These are phyloP conservation scores for Halisarca cf. caerulea DNA, from an alignment of 37 sponge, comb jelly and placozoan genomes.

Conservation along the genomic window DNA sequence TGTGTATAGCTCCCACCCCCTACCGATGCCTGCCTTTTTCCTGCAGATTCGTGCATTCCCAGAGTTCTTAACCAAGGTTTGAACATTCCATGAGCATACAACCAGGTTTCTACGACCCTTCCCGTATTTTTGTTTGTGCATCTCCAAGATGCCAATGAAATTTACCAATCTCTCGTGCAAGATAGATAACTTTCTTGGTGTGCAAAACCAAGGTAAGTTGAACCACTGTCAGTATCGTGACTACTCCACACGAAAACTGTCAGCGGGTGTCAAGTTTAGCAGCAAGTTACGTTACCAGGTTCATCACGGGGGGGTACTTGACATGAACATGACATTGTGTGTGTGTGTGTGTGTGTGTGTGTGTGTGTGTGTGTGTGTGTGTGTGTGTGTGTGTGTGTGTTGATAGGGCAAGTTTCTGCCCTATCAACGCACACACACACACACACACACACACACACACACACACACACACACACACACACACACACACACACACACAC, in stretches of 20 bases:
- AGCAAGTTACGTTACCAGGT: too few species aligned
- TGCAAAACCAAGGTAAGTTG: background rate
- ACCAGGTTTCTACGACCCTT: background rate
- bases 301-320: too few species aligned
- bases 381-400: too few species aligned
- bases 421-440: too few species aligned
- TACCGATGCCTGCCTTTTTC: background rate
- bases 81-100: conserved; percentile 23
- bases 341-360: too few species aligned
- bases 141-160: background rate
- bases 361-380: too few species aligned
- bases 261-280: background rate
- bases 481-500: background rate
- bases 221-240: background rate
- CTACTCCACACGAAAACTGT: background rate
- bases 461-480: background rate
- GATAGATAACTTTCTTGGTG: background rate
- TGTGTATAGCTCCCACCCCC: background rate
- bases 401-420: too few species aligned
- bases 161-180: background rate
- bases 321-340: too few species aligned
- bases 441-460: too few species aligned
- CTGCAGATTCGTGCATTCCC: conserved; percentile 8
- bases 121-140: background rate
- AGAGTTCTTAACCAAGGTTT: background rate